Conservation (phyloP, 2,888 invertebrate genomes). For the Tetheella fluctuosa region DNA sequence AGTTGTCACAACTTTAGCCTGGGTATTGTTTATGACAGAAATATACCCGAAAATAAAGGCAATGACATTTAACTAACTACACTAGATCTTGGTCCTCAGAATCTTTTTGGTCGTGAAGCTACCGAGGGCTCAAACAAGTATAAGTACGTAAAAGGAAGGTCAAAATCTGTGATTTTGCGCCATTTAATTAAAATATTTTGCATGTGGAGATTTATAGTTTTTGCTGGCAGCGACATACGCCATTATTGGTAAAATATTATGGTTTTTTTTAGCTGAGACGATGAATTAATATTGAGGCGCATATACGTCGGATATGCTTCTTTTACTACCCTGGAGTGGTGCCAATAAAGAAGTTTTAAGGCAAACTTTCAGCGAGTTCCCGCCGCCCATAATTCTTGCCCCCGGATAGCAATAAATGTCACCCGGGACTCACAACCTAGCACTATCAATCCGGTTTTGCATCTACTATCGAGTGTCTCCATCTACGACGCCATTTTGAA, state of each 20-base stretch:
- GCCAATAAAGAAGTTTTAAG: constrained; percentile 75
- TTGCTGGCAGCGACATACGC: constrained; percentile 57
- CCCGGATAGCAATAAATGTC: constrained; percentile 74
- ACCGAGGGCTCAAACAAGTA: too few species aligned
- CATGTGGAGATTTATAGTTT: constrained; percentile 40
- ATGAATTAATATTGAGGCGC: constrained; percentile 64
- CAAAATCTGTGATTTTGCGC: not conserved
- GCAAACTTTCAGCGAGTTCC: constrained; percentile 64
- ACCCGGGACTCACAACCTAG: constrained; percentile 60
- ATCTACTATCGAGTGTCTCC: constrained; percentile 73
- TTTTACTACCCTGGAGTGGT: constrained; percentile 65
- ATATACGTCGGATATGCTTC: constrained; percentile 49
- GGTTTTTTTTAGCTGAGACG: constrained; percentile 76
- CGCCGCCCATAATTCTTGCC: constrained; percentile 62
- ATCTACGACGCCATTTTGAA: constrained; percentile 62
- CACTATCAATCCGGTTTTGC: constrained; percentile 77
- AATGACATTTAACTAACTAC: not conserved
- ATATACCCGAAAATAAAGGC: not conserved
- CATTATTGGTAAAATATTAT: constrained; percentile 71
- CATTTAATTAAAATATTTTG: not conserved
- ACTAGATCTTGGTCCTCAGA: too few species aligned
- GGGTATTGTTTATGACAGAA: constrained; percentile 15
- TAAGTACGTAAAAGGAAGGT: too few species aligned
- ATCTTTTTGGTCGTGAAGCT: too few species aligned
- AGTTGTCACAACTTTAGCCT: constrained; percentile 45